phyloP scores from a whole-genome alignment of 2,113 vertebrate genomes.

The Petrocephalus zakoni region DNA sequence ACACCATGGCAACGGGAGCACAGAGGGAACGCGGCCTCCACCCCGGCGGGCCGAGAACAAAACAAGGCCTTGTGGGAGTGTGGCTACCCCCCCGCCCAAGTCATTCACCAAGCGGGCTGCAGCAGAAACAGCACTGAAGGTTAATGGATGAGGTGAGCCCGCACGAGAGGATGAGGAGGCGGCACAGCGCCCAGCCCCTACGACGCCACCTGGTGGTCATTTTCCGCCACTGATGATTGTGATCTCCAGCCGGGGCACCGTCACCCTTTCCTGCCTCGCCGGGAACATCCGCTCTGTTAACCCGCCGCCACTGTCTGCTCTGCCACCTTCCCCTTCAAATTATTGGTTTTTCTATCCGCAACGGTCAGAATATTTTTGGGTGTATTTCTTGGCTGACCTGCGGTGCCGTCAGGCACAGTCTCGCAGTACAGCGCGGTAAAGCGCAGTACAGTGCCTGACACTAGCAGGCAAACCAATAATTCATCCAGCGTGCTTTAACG shows the following conservation, averaged over 20 bases:
- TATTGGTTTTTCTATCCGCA: constrained; percentile 8
- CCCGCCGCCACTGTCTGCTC: neutral
- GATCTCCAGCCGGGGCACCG: neutral
- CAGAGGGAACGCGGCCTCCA: neutral
- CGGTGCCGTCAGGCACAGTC: neutral
- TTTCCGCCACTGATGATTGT: neutral
- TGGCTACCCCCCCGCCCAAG: neutral
- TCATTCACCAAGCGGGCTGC: neutral
- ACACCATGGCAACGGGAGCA: constrained; percentile 24
- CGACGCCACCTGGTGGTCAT: neutral
- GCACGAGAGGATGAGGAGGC: neutral
- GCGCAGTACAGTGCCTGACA: neutral
- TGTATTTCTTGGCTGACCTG: neutral
- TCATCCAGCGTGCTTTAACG: neutral
- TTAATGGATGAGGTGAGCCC: constrained; percentile 4
- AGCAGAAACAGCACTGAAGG: neutral
- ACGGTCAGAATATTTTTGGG: neutral
- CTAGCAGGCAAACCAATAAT: neutral
- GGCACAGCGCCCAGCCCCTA: neutral
- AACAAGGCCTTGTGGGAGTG: neutral
- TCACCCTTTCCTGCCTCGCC: neutral
- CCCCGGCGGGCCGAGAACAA: neutral
- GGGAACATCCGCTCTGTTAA: constrained; percentile 3
- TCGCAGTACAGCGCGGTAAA: neutral
- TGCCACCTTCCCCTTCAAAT: neutral